phyloP scores from a whole-genome alignment of 2,113 vertebrate genomes.

The Noctilio leporinus region DNA sequence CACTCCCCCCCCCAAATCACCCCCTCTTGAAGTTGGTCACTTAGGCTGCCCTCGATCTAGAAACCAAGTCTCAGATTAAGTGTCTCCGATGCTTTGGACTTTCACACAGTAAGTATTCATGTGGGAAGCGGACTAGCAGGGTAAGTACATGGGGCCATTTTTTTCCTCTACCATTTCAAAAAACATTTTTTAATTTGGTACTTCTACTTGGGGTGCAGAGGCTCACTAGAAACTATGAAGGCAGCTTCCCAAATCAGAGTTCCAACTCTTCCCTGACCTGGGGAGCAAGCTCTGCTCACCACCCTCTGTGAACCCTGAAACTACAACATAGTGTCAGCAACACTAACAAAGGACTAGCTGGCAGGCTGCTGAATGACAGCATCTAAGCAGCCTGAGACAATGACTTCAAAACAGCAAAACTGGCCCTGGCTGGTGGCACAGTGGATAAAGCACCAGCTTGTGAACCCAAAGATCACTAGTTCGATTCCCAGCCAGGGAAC shows the following conservation, averaged over 20 bases:
- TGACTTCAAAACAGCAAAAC: background rate
- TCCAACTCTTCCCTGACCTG: background rate
- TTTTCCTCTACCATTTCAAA: background rate
- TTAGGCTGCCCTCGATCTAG: background rate
- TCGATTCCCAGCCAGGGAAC: no score
- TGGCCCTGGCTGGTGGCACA: no score
- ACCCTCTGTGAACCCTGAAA: background rate
- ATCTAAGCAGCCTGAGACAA: background rate
- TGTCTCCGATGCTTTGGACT: background rate
- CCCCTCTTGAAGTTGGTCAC: background rate
- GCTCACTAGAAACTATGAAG: background rate
- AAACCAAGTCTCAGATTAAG: background rate
- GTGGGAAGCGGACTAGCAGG: background rate
- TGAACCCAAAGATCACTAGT: no score
- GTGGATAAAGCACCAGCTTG: no score
- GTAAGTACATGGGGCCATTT: background rate
- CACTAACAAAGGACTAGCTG: accelerated
- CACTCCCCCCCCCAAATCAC: background rate
- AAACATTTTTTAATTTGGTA: background rate
- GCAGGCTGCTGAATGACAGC: background rate
- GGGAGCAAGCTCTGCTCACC: background rate
- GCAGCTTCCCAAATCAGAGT: background rate
- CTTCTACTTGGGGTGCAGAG: background rate
- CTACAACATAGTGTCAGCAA: background rate
- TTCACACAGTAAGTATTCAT: background rate